Evolutionary conservation across 2,888 invertebrate species (phyloP), one percentile per base, ranked within the genome.

Genomic region (Entomobrya multifasciata): DNA sequence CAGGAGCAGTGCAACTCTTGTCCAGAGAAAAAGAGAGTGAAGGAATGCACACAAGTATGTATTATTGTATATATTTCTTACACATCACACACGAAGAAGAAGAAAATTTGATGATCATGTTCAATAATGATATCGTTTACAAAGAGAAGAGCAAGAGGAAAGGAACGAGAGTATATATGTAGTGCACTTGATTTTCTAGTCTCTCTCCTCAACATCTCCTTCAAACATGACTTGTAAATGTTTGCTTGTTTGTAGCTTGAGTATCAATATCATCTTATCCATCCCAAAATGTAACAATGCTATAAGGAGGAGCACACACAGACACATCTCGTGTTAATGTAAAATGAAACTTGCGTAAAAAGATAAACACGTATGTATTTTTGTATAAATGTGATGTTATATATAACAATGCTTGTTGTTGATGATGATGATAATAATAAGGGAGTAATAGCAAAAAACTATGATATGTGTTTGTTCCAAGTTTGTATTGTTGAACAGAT

Each of bases 121-220:
- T 44, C 10, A 41, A 20, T 41, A 65, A 65, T 70, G 70, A 15
- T 70, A 70, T 30, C 67, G 36, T 65, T 78, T 78, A 80, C 47
- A 52, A 74, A 15, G 22, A 57, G 1, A 8, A 30, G 13, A 22
- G n/a, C n/a, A 77, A 55, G 36, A 55, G 55, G 30, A 47, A 60
- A 57, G 44, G 36, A 72, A 8, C 13, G 47, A 25, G 25, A 47
- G 70, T 22, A 70, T 47, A 65, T 13, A 65, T 36, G 17, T 17
- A 72, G 72, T 82, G 81, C 72, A 82, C 81, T 82, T 82, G 72
- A 82, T 57, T 82, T 72, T 67, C 70, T 70, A 47, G 47, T 47
- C 8, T 17, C 41, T 65, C 65, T 65, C 55, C 4, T 55, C 55
- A 20, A 20, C 55, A 20, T 47, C 25, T 70, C 60, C 57, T n/a